phyloP scores from a whole-genome alignment of 2,888 invertebrate species.

The Platycnemis pennipes region DNA sequence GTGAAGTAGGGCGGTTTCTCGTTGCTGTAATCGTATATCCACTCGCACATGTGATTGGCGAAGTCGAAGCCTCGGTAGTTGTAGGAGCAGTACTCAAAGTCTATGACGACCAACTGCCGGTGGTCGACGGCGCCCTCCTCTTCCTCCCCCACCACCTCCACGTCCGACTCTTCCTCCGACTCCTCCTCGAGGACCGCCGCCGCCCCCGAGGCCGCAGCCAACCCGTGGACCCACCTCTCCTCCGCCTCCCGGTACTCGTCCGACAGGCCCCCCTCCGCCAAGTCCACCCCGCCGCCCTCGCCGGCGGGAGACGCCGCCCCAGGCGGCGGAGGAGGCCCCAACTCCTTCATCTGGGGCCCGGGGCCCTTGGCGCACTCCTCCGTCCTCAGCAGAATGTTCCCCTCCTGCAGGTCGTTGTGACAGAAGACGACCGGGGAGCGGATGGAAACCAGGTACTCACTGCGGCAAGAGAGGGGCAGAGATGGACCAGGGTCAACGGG shows the following conservation, averaged over 20 bases:
- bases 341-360: constrained; percentile 73
- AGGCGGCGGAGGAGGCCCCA: neutral
- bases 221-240: constrained; percentile 49
- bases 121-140: constrained; percentile 72
- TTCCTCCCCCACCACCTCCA: neutral
- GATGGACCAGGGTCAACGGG: neutral
- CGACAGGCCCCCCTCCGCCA: neutral
- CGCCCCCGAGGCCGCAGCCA: neutral
- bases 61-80: constrained; percentile 96
- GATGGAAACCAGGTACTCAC: constrained; percentile 78
- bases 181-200: constrained; percentile 17
- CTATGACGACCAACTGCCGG: constrained; percentile 87
- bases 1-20: constrained; percentile 89
- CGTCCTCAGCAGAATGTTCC: constrained; percentile 84
- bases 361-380: constrained; percentile 76
- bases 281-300: constrained; percentile 70
- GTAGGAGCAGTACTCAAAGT: constrained; percentile 97
- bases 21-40: constrained; percentile 93
- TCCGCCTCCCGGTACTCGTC: constrained; percentile 55
- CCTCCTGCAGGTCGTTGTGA: constrained; percentile 97
- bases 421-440: constrained; percentile 93
- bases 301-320: constrained; percentile 48
- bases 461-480: constrained; percentile 75
- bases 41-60: constrained; percentile 96
- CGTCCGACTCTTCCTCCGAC: constrained; percentile 12